Evolutionary conservation across 1,140 invertebrate genomes (phyloP).

Genomic region (Microvelia longipes): DNA sequence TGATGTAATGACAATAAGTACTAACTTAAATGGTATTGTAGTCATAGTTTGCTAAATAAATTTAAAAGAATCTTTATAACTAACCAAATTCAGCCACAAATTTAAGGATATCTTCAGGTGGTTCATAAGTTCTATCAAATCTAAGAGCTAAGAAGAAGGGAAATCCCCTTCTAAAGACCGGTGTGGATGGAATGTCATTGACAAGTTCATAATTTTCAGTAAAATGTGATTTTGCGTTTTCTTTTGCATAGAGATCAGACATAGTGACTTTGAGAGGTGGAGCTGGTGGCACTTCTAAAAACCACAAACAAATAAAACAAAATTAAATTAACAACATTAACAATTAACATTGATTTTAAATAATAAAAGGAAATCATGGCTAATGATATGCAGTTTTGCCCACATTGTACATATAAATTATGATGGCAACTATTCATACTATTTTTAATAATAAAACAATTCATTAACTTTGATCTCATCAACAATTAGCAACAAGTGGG

Average conservation of each 20-base stretch:
- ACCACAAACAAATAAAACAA: too few species aligned
- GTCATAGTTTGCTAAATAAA: not conserved
- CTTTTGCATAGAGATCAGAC: not conserved
- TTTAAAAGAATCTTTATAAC: too few species aligned
- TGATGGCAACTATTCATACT: too few species aligned
- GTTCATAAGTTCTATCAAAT: not conserved
- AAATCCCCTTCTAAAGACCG: not conserved
- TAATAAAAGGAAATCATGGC: too few species aligned
- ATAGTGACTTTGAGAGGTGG: not conserved
- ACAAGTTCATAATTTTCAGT: not conserved
- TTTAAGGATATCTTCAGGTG: not conserved
- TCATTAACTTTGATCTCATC: too few species aligned
- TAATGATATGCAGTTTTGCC: too few species aligned
- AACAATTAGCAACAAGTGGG: too few species aligned
- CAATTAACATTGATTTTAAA: too few species aligned
- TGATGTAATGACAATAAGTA: not conserved
- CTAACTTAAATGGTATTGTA: not conserved
- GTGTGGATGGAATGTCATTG: conserved; percentile 1
- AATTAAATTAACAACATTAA: too few species aligned
- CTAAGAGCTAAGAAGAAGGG: not conserved
- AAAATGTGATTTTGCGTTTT: not conserved
- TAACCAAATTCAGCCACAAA: not conserved
- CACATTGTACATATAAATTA: too few species aligned
- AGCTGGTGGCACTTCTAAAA: not conserved
- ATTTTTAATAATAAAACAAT: too few species aligned